phyloP scores from a whole-genome alignment of 2,797 vertebrate species.

The Danio jaintianensis region DNA sequence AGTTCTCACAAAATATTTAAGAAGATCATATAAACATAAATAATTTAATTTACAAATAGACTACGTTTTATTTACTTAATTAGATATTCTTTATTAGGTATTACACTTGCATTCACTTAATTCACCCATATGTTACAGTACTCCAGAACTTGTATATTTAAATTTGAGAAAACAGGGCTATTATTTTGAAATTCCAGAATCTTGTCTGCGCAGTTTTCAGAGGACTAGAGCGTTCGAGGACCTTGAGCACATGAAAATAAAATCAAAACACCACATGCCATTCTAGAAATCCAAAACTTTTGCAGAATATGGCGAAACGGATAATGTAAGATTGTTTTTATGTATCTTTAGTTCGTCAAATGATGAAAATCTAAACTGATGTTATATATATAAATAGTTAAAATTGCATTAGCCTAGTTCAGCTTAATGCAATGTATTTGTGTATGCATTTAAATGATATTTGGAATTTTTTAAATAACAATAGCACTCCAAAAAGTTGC shows the following conservation, averaged over 20 bases:
- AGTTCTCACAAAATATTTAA: not conserved
- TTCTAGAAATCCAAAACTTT: not conserved
- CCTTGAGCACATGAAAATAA: conserved; percentile 52
- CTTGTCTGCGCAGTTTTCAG: not conserved
- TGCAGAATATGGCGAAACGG: conserved; percentile 67
- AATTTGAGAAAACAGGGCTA: not conserved
- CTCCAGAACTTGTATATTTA: not conserved
- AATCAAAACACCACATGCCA: not conserved
- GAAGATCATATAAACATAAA: not conserved
- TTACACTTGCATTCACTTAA: not conserved
- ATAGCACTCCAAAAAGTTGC: not conserved
- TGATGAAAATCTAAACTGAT: conserved; percentile 2
- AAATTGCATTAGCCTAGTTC: not conserved
- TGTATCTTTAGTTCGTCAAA: not conserved
- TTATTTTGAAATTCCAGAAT: conserved; percentile 6
- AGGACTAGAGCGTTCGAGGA: conserved; percentile 27
- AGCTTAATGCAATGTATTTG: not conserved
- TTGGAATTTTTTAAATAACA: not conserved
- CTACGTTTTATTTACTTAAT: not conserved
- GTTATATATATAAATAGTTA: not conserved
- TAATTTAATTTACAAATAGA: no score
- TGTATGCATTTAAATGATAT: no score
- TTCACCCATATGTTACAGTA: no score
- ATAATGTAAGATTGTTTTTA: conserved; percentile 72
- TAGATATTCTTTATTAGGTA: no score